Evolutionary conservation across 2,113 vertebrate species (phyloP).

Genomic region (Chloebia gouldiae): DNA sequence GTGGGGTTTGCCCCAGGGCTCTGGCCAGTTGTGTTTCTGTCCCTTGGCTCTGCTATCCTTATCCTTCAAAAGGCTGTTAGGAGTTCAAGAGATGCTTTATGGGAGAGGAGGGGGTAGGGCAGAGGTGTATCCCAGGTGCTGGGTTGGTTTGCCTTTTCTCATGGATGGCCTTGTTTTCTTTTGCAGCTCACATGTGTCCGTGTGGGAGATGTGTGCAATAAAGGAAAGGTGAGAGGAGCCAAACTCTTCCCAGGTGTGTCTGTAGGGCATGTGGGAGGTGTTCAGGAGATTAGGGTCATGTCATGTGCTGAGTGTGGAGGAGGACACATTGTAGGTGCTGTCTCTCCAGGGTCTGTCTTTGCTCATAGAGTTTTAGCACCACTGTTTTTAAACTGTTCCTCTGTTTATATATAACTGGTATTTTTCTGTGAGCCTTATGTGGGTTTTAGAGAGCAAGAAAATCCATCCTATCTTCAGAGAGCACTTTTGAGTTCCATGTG

Average conservation of each 20-base stretch:
- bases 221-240: constrained; percentile 85
- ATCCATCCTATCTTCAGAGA: not conserved
- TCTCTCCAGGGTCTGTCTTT: not conserved
- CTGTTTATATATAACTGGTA: not conserved
- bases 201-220: constrained; percentile 94
- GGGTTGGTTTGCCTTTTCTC: not conserved
- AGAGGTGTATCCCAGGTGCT: not conserved
- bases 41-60: not conserved
- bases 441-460: not conserved
- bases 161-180: not conserved
- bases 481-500: not conserved
- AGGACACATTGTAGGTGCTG: not conserved
- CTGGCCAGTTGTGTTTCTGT: not conserved
- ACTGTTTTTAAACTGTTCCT: not conserved
- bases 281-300: not conserved
- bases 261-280: not conserved
- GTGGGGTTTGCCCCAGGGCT: not conserved
- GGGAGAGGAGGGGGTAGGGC: not conserved
- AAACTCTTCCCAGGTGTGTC: not conserved
- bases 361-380: not conserved
- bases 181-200: constrained; percentile 92
- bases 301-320: not conserved
- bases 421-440: not conserved
- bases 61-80: not conserved
- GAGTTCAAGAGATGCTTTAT: not conserved